Base-by-base conservation (phyloP, 2,888 invertebrate species). In the Steinernema carpocapsae region DNA sequence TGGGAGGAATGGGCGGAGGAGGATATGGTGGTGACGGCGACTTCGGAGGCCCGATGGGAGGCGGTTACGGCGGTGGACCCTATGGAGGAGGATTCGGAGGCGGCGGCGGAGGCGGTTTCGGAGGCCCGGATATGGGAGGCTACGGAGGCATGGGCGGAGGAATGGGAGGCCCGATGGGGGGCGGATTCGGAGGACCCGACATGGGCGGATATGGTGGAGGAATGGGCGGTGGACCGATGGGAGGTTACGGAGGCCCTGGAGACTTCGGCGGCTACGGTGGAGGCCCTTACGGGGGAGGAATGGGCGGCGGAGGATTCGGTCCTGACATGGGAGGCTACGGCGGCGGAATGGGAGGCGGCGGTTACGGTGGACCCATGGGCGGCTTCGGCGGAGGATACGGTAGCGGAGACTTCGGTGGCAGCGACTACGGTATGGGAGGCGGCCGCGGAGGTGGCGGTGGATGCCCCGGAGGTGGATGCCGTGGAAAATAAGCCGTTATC, bases 1-100 rank as follows among this genome's bases (percentile, higher is more conserved):
- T 64, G 64, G 64, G 64, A 17, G 64, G 64, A 10, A 37, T 29
- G 32, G 64, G 64, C 64, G 64, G 64, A 10, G 64, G 64, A 22
- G 29, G 32, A 29, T 29, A 32, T 17, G 26, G 26, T 17, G 64
- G 32, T 17, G 64, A 32, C 2, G 29, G 29, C 29, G 64, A 64
- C 64, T 64, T 64, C 37, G 64, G 64, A 64, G 64, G 64, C 29
- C 37, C 64, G 1, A 64, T 64, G 64, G 64, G 64, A 29, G 64
- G 64, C 7, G 29, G 32, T 17, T 29, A 32, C 32, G 64, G 64
- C 19, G 64, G 64, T 17, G 64, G 64, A 17, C 64, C 64, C 14
- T 64, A 64, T 32, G 64, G 64, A 64, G 64, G 48, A 3, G 48
- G 64, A 10, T 64, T 29, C 64, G 64, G 56, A 26, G 56, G 64